phyloP scores from a whole-genome alignment of 2,888 invertebrate genomes.

The Globia sparganii region DNA sequence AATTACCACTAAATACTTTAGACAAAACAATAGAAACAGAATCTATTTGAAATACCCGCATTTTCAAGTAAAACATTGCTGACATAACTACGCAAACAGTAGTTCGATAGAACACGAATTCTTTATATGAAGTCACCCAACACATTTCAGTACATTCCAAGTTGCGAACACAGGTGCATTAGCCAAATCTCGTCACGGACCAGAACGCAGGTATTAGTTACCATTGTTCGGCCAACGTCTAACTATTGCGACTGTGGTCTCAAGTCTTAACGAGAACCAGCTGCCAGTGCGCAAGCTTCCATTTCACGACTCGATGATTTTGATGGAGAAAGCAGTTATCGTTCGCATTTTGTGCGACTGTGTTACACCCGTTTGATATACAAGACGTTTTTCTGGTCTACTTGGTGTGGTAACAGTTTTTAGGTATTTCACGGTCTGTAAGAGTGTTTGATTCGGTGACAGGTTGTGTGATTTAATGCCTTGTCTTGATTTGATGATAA shows the following conservation, averaged over 20 bases:
- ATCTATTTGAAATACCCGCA: neutral
- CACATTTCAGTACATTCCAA: constrained; percentile 52
- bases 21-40: neutral
- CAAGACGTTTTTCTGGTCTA: constrained; percentile 64
- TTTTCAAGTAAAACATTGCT: neutral
- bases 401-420: constrained; percentile 47
- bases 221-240: constrained; percentile 46
- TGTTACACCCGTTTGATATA: constrained; percentile 59
- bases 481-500: constrained; percentile 1
- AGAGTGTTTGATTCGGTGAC: constrained; percentile 23
- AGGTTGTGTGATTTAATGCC: constrained; percentile 35
- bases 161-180: constrained; percentile 55
- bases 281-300: constrained; percentile 76
- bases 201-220: constrained; percentile 51
- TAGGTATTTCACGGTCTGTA: constrained; percentile 32
- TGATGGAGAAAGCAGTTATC: constrained; percentile 79
- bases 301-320: constrained; percentile 85
- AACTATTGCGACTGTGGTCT: constrained; percentile 52
- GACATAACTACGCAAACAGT: neutral
- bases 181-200: constrained; percentile 68
- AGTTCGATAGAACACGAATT: constrained; percentile 7
- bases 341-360: constrained; percentile 42
- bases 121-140: constrained; percentile 17
- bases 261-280: constrained; percentile 43
- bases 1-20: neutral